phyloP scores from a whole-genome alignment of 2,797 vertebrate genomes.

The Phataginus tricuspis region DNA sequence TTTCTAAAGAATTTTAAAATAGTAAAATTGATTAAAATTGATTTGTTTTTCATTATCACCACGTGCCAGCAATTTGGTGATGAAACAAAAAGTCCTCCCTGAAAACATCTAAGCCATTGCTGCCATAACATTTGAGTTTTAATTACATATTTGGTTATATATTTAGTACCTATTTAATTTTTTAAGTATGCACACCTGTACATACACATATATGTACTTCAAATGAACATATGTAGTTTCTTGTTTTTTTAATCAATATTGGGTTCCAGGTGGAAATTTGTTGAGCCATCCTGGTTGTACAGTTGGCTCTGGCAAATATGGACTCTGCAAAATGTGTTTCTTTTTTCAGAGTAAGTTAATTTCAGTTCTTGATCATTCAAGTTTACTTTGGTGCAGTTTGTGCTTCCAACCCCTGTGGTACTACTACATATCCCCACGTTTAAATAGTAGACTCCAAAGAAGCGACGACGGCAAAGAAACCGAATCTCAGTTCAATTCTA shows the following conservation, averaged over 20 bases:
- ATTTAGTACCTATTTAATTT: background rate
- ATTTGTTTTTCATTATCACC: background rate
- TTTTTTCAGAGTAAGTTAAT: background rate
- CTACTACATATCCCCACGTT: background rate
- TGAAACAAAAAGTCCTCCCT: background rate
- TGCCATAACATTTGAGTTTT: background rate
- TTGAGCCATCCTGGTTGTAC: background rate
- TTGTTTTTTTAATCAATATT: background rate
- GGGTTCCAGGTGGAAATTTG: background rate
- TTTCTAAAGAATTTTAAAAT: conserved; percentile 21
- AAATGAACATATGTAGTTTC: background rate
- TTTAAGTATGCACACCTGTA: background rate
- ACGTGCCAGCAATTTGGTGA: background rate
- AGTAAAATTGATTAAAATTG: background rate
- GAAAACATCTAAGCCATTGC: background rate
- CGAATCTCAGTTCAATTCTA: background rate
- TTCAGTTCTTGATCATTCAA: background rate
- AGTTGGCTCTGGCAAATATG: background rate
- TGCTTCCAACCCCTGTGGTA: background rate
- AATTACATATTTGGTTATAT: background rate
- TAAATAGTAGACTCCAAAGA: background rate
- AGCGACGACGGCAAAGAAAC: background rate
- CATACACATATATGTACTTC: background rate
- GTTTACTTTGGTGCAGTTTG: background rate
- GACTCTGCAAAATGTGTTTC: background rate